phyloP scores from a whole-genome alignment of 2,113 vertebrate species.

The Gambusia holbrooki region DNA sequence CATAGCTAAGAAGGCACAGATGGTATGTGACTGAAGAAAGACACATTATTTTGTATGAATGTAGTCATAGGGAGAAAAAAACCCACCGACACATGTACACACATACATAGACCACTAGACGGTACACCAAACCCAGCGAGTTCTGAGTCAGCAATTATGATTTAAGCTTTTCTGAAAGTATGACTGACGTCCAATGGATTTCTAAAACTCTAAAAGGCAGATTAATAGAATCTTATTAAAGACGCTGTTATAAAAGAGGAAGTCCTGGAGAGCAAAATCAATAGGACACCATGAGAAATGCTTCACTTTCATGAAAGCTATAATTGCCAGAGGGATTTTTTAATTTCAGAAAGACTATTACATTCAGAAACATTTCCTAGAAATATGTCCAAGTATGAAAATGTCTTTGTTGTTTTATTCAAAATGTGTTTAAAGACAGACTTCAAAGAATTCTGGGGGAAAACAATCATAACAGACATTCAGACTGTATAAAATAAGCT shows the following conservation, averaged over 20 bases:
- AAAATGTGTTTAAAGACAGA: not conserved
- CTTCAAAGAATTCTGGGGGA: not conserved
- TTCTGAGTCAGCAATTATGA: slow-evolving; percentile 54
- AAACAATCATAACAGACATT: not conserved
- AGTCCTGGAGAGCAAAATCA: slow-evolving; percentile 9
- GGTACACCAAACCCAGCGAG: not conserved
- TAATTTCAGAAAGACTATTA: slow-evolving; percentile 18
- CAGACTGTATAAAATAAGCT: no score
- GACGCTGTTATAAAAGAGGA: slow-evolving; percentile 33
- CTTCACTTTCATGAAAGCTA: slow-evolving; percentile 25
- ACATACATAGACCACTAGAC: slow-evolving; percentile 2
- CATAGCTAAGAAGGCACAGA: slow-evolving; percentile 21
- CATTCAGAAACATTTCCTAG: not conserved
- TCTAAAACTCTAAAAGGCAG: slow-evolving; percentile 44
- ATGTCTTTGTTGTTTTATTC: not conserved
- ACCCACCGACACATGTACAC: not conserved
- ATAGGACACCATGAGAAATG: not conserved
- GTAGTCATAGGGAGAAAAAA: slow-evolving; percentile 2
- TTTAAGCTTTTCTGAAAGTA: slow-evolving; percentile 41
- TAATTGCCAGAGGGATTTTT: slow-evolving; percentile 30
- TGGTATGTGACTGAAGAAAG: slow-evolving; percentile 29
- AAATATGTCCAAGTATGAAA: not conserved
- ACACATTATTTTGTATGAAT: slow-evolving; percentile 10
- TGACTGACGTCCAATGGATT: slow-evolving; percentile 36
- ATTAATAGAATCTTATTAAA: slow-evolving; percentile 62